Percentiles rank a stretch among this genome's conserved stretches.
Conservation (phyloP, 2,113 vertebrate species). For the Hoplias malabaricus region DNA sequence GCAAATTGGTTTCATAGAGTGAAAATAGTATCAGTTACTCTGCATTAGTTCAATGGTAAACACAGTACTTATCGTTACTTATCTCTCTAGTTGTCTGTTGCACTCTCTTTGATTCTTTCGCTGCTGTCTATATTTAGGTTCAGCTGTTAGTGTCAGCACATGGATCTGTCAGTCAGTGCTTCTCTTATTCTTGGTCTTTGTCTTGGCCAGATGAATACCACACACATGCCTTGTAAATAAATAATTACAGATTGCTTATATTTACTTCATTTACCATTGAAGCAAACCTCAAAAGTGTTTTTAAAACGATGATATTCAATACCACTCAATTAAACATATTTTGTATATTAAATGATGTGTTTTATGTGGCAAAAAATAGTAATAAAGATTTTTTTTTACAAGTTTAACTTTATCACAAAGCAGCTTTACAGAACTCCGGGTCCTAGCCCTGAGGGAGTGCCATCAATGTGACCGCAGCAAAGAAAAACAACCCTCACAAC, state of each 20-base stretch:
- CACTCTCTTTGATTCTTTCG: slow-evolving; percentile 47
- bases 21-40: neutral
- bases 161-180: slow-evolving; percentile 67
- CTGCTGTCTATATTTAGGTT: slow-evolving; percentile 53
- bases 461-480: too few relatives aligned
- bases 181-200: neutral
- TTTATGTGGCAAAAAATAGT: too few relatives aligned
- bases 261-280: too few relatives aligned
- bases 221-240: neutral
- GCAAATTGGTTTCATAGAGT: neutral
- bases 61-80: slow-evolving; percentile 16
- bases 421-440: too few relatives aligned
- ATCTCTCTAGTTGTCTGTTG: slow-evolving; percentile 70
- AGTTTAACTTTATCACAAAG: too few relatives aligned
- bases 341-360: too few relatives aligned
- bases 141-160: slow-evolving; percentile 63
- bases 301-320: too few relatives aligned
- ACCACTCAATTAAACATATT: too few relatives aligned
- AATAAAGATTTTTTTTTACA: too few relatives aligned
- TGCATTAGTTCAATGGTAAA: slow-evolving; percentile 19
- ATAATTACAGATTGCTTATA: neutral
- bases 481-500: too few relatives aligned
- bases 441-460: too few relatives aligned
- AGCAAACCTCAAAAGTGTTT: too few relatives aligned
- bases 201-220: neutral